A percentile compares a stretch with the other conserved stretches of the same genome.
Conservation (phyloP, 2,113 vertebrate species). For the Odobenus rosmarus region DNA sequence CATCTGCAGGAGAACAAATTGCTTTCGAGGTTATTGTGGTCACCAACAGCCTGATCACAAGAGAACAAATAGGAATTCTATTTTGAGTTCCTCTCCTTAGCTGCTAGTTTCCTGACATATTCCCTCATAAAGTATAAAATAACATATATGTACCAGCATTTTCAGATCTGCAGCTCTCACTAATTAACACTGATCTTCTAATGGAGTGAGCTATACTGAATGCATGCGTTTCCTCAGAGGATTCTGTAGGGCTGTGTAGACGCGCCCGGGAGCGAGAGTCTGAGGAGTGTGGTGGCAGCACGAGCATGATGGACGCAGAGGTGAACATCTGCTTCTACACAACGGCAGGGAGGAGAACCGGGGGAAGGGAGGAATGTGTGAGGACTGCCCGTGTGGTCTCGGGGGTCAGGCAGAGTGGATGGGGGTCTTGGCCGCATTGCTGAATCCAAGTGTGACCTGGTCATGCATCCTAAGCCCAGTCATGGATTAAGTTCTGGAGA, state of each 20-base stretch:
- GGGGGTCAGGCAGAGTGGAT: rapidly evolving
- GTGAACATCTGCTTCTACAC: neutral
- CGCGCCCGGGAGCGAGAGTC: rapidly evolving
- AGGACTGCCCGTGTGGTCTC: rapidly evolving
- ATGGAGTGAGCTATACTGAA: neutral
- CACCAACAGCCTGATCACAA: neutral
- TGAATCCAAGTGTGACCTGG: neutral
- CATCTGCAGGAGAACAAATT: neutral
- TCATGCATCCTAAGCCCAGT: rapidly evolving
- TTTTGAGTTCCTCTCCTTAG: neutral
- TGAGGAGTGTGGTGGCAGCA: rapidly evolving
- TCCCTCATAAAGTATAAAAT: neutral
- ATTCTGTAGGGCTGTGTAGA: neutral
- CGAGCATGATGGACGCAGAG: no score
- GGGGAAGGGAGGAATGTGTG: neutral
- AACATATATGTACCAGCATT: neutral
- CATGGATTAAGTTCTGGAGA: neutral
- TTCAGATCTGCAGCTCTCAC: neutral
- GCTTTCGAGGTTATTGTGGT: neutral
- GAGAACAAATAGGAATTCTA: neutral
- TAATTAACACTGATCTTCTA: neutral
- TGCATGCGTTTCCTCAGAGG: neutral
- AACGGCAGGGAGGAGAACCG: neutral
- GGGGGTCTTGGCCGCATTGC: rapidly evolving
- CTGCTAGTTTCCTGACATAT: neutral